phyloP scores from a whole-genome alignment of 2,113 vertebrate genomes.

The Psilopsiagon aurifrons region DNA sequence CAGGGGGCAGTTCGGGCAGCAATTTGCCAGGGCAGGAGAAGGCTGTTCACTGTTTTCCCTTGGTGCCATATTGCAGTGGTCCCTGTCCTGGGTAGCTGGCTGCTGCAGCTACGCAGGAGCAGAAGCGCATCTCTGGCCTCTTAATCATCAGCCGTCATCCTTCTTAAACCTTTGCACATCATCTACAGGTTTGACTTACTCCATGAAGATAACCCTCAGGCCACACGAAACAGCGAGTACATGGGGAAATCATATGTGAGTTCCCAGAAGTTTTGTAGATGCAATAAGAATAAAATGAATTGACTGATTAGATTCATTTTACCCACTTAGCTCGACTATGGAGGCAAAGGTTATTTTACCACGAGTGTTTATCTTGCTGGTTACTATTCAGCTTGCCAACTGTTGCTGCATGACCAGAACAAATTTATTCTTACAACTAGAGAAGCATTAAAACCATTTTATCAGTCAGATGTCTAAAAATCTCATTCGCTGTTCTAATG shows the following conservation, averaged over 20 bases:
- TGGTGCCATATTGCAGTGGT: background rate
- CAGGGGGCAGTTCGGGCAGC: fast-evolving
- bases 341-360: slow-evolving; percentile 33
- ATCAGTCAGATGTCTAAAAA: background rate
- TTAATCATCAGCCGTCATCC: too few relatives aligned
- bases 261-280: background rate
- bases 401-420: slow-evolving; percentile 4
- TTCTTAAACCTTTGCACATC: background rate
- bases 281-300: background rate
- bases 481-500: background rate
- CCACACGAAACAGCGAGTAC: background rate
- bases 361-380: slow-evolving; percentile 6
- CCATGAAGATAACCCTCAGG: background rate
- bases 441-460: slow-evolving; percentile 12
- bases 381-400: slow-evolving; percentile 2
- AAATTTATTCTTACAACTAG: slow-evolving; percentile 3
- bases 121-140: fast-evolving
- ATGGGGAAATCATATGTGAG: background rate
- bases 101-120: background rate
- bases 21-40: background rate
- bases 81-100: background rate
- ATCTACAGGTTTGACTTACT: background rate
- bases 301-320: background rate
- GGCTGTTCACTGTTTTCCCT: background rate
- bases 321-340: background rate